Conservation (phyloP, 2,888 invertebrate genomes). For the Machimus rusticus region DNA sequence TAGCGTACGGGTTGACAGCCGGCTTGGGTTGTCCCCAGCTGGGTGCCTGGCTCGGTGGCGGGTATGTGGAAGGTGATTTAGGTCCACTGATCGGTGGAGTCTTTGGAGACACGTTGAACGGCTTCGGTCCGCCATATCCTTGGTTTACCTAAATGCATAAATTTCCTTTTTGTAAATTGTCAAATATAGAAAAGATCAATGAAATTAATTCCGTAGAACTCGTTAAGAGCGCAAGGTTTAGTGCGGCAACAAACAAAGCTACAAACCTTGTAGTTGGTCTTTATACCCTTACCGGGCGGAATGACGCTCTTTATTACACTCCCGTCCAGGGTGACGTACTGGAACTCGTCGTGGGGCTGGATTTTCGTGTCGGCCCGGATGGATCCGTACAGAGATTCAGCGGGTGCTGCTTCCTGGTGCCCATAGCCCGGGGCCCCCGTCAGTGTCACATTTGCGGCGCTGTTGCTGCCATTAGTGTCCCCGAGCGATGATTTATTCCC, state of each 20-base stretch:
- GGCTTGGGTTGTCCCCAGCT: slow-evolving; percentile 46
- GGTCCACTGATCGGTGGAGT: slow-evolving; percentile 49
- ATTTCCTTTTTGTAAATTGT: background rate
- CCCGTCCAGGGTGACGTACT: slow-evolving; percentile 61
- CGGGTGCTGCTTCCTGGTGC: slow-evolving; percentile 37
- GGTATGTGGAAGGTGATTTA: slow-evolving; percentile 55
- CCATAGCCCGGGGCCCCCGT: background rate
- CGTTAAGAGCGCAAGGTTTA: background rate
- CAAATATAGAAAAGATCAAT: background rate
- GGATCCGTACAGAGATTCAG: slow-evolving; percentile 50
- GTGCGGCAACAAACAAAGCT: slow-evolving; percentile 4
- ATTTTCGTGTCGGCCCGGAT: slow-evolving; percentile 45
- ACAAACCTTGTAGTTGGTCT: slow-evolving; percentile 47
- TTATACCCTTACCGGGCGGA: slow-evolving; percentile 61
- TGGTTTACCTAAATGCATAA: slow-evolving; percentile 7
- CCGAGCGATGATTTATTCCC: slow-evolving; percentile 44
- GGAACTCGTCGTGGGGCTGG: slow-evolving; percentile 57
- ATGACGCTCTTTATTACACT: slow-evolving; percentile 62
- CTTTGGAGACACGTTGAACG: slow-evolving; percentile 55
- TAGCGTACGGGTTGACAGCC: slow-evolving; percentile 59
- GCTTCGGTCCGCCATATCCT: slow-evolving; percentile 56
- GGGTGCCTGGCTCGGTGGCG: slow-evolving; percentile 52
- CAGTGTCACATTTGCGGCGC: slow-evolving; percentile 39
- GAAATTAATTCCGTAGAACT: background rate
- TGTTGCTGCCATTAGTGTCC: slow-evolving; percentile 22